Evolutionary conservation across 1,140 invertebrate species (phyloP), one percentile per base, ranked within the genome.

Genomic region (Anastrepha obliqua): DNA sequence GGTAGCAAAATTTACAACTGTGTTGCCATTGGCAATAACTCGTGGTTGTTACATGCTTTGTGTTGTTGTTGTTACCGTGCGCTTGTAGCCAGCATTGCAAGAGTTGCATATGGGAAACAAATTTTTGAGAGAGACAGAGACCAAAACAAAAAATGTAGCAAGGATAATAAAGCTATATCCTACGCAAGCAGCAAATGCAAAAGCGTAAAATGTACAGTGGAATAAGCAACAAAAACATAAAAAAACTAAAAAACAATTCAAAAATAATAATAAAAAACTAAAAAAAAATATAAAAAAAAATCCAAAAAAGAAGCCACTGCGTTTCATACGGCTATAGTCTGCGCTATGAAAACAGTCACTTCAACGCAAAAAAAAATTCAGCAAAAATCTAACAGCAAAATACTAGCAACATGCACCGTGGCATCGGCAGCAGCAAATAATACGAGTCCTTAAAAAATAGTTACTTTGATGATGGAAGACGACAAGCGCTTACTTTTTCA

Each of bases 21-120:
- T 55, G 85, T 86, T 86, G 85, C 85, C 85, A 86, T 13, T 86
- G 59, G 85, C 85, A 86, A 86, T 86, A 86, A 60, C 62, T 62
- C 59, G 55, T 86, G 55, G 44, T 29, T 81, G 74, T 29, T 74
- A 20, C 47, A 81, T 81, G n/a, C 42, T 81, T 29, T 51, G 13
- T 44, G 39, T 44, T 70, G 9, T 70, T 42, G 67, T 15, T 55
- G 17, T 58, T 51, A 3, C 15, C 20, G 74, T 55, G n/a, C n/a
- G 51, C 2, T 74, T 47, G 67, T 47, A 29, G 55, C 55, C 13
- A 58, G 2, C 55, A 8, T 0, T 17, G 59, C 59, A 62, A 62
- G 17, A n/a, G 62, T n/a, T 9, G 64, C 64, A 67, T 67, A 67
- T 67, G 64, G 29, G 29, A 67, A 39, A 39, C 1, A 42, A 29